phyloP scores from a whole-genome alignment of 2,113 vertebrate species.

The Noturus placidus region DNA sequence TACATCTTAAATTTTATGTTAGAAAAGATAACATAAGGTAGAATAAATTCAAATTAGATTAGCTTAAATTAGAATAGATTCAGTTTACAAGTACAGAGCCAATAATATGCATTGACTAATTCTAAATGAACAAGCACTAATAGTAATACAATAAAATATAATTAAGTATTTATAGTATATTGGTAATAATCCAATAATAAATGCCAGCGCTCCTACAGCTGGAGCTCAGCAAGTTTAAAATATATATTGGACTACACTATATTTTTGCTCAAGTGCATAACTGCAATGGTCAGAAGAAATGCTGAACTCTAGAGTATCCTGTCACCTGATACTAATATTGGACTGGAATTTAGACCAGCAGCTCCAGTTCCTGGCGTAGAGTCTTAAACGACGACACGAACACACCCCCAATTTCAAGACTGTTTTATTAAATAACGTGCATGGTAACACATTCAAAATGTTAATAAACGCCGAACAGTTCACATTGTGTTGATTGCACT shows the following conservation, averaged over 20 bases:
- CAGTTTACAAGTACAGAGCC: too few relatives aligned
- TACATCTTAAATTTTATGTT: background rate
- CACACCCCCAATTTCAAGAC: background rate
- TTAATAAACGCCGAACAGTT: background rate
- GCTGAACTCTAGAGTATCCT: background rate
- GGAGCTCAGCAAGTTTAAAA: background rate
- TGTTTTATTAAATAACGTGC: background rate
- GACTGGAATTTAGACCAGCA: slow-evolving; percentile 19
- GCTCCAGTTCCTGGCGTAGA: background rate
- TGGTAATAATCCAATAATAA: background rate
- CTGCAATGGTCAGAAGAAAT: background rate
- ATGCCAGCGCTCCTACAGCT: background rate
- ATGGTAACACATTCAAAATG: background rate
- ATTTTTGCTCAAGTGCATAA: background rate
- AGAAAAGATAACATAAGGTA: background rate
- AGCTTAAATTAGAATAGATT: too few relatives aligned
- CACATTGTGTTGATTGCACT: background rate
- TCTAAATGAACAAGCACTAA: background rate
- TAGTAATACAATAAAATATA: background rate
- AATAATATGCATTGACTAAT: too few relatives aligned
- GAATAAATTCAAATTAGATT: background rate
- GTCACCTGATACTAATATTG: slow-evolving; percentile 10
- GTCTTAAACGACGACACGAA: slow-evolving; percentile 7
- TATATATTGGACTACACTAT: background rate
- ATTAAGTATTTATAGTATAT: background rate